Evolutionary conservation across 2,888 invertebrate species (phyloP).

Genomic region (Chorisops tibialis): DNA sequence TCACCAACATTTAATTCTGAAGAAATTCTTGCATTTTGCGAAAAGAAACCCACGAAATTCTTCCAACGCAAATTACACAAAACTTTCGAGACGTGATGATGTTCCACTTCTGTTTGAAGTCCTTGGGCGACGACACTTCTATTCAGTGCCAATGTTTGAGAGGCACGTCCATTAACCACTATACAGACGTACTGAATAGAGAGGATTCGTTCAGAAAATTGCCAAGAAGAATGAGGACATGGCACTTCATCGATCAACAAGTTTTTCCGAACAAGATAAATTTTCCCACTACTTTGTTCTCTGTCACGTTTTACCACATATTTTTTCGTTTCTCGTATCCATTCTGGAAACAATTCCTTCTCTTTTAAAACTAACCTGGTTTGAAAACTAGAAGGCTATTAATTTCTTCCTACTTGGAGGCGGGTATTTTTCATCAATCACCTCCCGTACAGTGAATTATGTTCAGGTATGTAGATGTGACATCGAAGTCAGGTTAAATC

Average conservation of each 20-base stretch:
- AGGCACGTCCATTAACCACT: not conserved
- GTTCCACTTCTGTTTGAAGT: not conserved
- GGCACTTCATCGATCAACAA: conserved; percentile 15
- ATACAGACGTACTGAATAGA: not conserved
- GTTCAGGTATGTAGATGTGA: no score
- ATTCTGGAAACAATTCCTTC: no score
- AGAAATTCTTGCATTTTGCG: not conserved
- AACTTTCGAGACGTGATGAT: conserved; percentile 16
- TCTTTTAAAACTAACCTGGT: no score
- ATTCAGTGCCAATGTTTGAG: not conserved
- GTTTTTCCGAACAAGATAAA: not conserved
- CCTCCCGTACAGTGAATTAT: no score
- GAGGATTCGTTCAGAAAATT: conserved; percentile 3
- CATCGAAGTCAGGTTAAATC: no score
- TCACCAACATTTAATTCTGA: not conserved
- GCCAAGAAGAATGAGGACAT: not conserved
- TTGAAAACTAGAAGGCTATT: no score
- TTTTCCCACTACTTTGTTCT: no score
- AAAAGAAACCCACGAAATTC: not conserved
- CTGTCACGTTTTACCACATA: no score
- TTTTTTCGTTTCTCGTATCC: no score
- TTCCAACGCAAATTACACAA: conserved; percentile 12
- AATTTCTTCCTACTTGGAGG: no score
- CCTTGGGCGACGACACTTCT: not conserved
- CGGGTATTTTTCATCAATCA: no score